Evolutionary conservation across 2,797 vertebrate species (phyloP).

Genomic region (Crax fasciolata): DNA sequence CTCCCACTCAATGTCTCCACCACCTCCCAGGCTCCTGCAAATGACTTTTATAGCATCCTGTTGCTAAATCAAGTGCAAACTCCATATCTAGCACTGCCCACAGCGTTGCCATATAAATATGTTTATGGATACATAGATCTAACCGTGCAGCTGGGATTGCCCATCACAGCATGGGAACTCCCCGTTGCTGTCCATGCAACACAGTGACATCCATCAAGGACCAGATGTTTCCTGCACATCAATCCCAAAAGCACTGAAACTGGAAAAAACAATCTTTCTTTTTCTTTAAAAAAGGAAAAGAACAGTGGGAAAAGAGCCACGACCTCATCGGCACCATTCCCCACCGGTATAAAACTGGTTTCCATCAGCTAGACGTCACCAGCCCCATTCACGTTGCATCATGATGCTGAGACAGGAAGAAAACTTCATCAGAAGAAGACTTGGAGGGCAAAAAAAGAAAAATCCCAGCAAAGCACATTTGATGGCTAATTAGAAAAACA

Average conservation of each 20-base stretch:
- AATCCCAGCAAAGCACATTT: background rate
- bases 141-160: accelerated
- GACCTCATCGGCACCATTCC: background rate
- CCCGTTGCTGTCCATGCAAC: accelerated
- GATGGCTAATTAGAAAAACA: conserved; percentile 76
- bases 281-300: background rate
- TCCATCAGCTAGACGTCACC: background rate
- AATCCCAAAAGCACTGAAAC: background rate
- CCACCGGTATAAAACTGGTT: background rate
- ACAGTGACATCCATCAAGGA: background rate
- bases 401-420: background rate
- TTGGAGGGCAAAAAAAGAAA: background rate
- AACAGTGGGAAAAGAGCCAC: background rate
- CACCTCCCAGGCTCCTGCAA: background rate
- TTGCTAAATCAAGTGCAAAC: background rate
- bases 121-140: background rate
- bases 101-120: background rate
- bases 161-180: accelerated
- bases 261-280: background rate
- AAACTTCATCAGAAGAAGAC: background rate
- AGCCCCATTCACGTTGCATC: background rate
- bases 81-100: accelerated
- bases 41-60: accelerated
- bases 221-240: accelerated
- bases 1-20: too few relatives aligned